Evolutionary conservation across 1,140 invertebrate genomes (phyloP).

Genomic region (Rhagoletis pomonella): DNA sequence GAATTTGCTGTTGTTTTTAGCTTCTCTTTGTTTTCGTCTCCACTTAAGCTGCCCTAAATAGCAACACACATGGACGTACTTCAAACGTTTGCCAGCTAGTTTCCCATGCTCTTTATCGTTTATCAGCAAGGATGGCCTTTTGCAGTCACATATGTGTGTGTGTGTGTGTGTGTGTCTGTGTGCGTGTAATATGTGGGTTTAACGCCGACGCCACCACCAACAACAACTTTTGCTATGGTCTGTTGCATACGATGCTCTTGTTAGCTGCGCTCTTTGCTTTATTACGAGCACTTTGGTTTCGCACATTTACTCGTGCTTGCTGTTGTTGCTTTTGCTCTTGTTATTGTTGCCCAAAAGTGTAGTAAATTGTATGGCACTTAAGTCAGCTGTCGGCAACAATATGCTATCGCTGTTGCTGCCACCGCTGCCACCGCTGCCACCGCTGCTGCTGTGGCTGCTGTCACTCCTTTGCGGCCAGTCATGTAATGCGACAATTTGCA

Average conservation of each 20-base stretch:
- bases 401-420: not conserved
- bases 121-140: not conserved
- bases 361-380: slow-evolving; percentile 51
- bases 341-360: slow-evolving; percentile 35
- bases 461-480: not conserved
- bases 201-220: slow-evolving; percentile 32
- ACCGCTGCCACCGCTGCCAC: not conserved
- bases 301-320: not conserved
- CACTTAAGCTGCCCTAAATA: slow-evolving; percentile 16
- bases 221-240: not conserved
- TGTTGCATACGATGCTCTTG: slow-evolving; percentile 41
- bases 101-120: slow-evolving; percentile 45
- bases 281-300: slow-evolving; percentile 40
- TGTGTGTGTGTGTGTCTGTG: not conserved
- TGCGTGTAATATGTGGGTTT: not conserved
- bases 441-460: not conserved
- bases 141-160: not conserved
- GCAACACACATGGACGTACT: not conserved
- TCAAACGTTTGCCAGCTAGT: not conserved
- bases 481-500: slow-evolving; percentile 41
- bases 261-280: slow-evolving; percentile 49
- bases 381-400: slow-evolving; percentile 47
- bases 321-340: not conserved
- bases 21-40: not conserved
- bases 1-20: not conserved